A percentile compares a stretch with the other conserved stretches of the same genome.
Conservation (phyloP, 2,113 vertebrate species). For the Rhinoderma darwinii region DNA sequence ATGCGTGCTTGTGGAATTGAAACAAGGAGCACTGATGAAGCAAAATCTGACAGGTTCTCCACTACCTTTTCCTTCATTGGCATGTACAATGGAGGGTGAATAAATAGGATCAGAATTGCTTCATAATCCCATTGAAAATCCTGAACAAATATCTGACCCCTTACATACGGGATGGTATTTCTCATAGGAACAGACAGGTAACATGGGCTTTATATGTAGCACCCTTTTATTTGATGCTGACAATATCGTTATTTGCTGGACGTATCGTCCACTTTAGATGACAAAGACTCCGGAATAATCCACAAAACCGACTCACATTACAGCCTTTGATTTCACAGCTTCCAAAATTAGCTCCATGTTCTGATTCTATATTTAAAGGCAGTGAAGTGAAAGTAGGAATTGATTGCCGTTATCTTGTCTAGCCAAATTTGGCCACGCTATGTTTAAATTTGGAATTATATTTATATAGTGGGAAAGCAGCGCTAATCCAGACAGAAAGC, state of each 20-base stretch:
- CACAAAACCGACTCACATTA: slow-evolving; percentile 31
- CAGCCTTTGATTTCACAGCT: slow-evolving; percentile 54
- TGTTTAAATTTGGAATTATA: slow-evolving; percentile 41
- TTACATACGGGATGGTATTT: not conserved
- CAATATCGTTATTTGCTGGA: slow-evolving; percentile 30
- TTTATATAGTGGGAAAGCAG: slow-evolving; percentile 12
- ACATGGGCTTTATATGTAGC: not conserved
- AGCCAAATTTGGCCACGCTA: slow-evolving; percentile 41
- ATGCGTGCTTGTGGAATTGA: not conserved
- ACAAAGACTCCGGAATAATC: slow-evolving; percentile 51
- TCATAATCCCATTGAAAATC: slow-evolving; percentile 14
- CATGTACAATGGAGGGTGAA: not conserved
- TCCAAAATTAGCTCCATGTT: slow-evolving; percentile 57
- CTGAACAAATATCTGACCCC: not conserved
- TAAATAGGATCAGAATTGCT: not conserved
- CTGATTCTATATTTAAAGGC: slow-evolving; percentile 53
- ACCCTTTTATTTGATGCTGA: not conserved
- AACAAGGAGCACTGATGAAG: not conserved
- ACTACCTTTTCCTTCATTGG: not conserved
- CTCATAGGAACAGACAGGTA: not conserved
- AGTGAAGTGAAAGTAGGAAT: slow-evolving; percentile 44
- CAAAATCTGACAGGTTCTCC: not conserved
- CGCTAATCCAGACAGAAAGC: slow-evolving; percentile 6
- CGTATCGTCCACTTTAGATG: slow-evolving; percentile 5
- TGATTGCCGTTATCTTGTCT: slow-evolving; percentile 47